Evolutionary conservation across 2,888 invertebrate species (phyloP).

Genomic region (Drosophila mayaguana): DNA sequence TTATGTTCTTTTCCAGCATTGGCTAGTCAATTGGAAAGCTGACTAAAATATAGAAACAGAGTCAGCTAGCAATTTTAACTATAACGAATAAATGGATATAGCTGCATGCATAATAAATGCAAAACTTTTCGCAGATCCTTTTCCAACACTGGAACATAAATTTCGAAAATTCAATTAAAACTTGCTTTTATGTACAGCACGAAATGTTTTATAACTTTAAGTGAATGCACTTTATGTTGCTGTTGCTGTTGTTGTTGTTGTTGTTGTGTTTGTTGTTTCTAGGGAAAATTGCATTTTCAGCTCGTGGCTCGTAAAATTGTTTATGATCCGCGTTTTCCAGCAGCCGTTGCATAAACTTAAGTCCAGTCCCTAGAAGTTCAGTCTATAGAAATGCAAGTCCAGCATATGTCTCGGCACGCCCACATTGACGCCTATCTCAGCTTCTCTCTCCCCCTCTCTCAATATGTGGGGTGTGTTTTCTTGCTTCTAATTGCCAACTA

Average conservation of each 20-base stretch:
- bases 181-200: constrained; percentile 27
- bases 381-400: background rate
- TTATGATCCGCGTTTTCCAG: constrained; percentile 25
- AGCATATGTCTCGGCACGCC: background rate
- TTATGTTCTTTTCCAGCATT: background rate
- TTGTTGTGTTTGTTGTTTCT: background rate
- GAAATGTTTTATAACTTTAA: constrained; percentile 39
- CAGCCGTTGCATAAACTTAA: constrained; percentile 26
- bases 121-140: background rate
- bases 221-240: constrained; percentile 17
- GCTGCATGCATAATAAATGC: background rate
- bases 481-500: constrained; percentile 66
- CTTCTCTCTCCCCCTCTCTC: background rate
- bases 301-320: constrained; percentile 37
- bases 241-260: background rate
- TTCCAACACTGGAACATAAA: background rate
- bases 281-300: constrained; percentile 15
- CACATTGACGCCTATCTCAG: background rate
- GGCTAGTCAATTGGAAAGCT: background rate
- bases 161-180: constrained; percentile 36
- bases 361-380: background rate
- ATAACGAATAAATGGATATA: background rate
- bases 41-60: no score
- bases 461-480: background rate
- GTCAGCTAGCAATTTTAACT: no score